A percentile compares a stretch with the other conserved stretches of the same genome.
These are phyloP conservation scores for Myiotriccus ornatus DNA, from an alignment of 2,797 vertebrate genomes.

Conservation along the genomic window DNA sequence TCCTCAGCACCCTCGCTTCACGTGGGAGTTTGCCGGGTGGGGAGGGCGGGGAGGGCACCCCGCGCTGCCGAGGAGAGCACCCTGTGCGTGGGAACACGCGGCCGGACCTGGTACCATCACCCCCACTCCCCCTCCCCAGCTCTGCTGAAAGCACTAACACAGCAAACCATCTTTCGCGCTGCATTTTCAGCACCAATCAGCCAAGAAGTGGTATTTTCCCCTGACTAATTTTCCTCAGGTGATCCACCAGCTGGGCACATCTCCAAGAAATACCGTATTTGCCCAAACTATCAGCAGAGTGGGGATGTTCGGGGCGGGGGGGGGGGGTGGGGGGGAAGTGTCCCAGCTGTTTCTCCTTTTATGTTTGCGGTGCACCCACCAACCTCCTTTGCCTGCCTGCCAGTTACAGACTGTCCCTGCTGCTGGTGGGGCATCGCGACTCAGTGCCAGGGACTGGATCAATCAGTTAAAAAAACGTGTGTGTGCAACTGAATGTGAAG, in stretches of 20 bases:
- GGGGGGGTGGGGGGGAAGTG: not conserved
- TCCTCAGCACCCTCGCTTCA: accelerated
- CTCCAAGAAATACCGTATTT: not conserved
- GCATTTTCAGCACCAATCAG: accelerated
- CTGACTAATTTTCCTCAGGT: not conserved
- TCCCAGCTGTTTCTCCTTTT: not conserved
- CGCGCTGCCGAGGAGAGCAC: accelerated
- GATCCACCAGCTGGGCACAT: not conserved
- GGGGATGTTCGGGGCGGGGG: no score
- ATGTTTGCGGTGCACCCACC: accelerated
- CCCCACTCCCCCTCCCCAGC: not conserved
- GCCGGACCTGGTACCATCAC: not conserved
- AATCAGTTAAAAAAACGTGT: not conserved
- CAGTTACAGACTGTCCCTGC: accelerated
- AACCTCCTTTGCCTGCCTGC: not conserved
- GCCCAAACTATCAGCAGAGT: not conserved
- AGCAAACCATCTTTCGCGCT: accelerated
- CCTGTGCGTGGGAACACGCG: accelerated
- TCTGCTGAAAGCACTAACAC: accelerated
- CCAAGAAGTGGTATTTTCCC: not conserved
- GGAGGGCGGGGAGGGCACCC: not conserved
- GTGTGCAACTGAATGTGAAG: not conserved
- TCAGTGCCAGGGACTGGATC: accelerated
- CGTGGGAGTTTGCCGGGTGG: not conserved
- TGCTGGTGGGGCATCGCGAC: accelerated